These are phyloP conservation scores for Muscicapa striata DNA, from an alignment of 2,797 vertebrate species.

Conservation along the genomic window DNA sequence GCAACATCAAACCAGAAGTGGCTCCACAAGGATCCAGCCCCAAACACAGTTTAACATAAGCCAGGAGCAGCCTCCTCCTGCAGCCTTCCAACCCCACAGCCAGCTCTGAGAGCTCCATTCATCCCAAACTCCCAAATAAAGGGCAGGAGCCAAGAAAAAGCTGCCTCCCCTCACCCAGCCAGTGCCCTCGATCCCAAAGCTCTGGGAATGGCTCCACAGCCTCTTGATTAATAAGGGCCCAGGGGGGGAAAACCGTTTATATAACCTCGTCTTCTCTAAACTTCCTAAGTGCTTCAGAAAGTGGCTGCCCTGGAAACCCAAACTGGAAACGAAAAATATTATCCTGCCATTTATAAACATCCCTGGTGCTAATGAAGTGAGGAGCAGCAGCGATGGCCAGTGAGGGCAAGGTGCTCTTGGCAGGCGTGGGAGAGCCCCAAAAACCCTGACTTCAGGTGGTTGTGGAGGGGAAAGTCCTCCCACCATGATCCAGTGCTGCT, in stretches of 20 bases:
- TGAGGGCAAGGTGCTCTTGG: slow-evolving; percentile 29
- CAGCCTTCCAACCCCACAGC: neutral
- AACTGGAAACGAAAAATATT: slow-evolving; percentile 82
- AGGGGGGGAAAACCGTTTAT: slow-evolving; percentile 71
- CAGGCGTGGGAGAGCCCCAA: slow-evolving; percentile 29
- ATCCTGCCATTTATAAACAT: slow-evolving; percentile 82
- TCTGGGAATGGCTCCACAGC: slow-evolving; percentile 61
- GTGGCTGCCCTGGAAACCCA: slow-evolving; percentile 78
- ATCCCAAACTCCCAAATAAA: neutral
- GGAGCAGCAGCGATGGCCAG: slow-evolving; percentile 27
- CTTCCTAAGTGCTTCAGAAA: slow-evolving; percentile 80
- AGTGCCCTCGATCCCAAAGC: slow-evolving; percentile 26
- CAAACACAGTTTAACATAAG: neutral
- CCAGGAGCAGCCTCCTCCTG: neutral
- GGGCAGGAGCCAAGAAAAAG: neutral
- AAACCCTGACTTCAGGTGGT: neutral
- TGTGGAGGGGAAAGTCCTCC: neutral
- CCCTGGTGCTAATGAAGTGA: slow-evolving; percentile 77
- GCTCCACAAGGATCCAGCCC: neutral
- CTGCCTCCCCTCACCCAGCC: slow-evolving; percentile 25
- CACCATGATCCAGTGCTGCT: fast-evolving
- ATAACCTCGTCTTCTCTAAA: slow-evolving; percentile 79
- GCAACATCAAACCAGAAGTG: neutral
- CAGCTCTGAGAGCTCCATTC: neutral
- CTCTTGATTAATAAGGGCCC: slow-evolving; percentile 71